These are phyloP conservation scores for Diglossa cyanea DNA, from an alignment of 2,797 vertebrate species.

Conservation along the genomic window DNA sequence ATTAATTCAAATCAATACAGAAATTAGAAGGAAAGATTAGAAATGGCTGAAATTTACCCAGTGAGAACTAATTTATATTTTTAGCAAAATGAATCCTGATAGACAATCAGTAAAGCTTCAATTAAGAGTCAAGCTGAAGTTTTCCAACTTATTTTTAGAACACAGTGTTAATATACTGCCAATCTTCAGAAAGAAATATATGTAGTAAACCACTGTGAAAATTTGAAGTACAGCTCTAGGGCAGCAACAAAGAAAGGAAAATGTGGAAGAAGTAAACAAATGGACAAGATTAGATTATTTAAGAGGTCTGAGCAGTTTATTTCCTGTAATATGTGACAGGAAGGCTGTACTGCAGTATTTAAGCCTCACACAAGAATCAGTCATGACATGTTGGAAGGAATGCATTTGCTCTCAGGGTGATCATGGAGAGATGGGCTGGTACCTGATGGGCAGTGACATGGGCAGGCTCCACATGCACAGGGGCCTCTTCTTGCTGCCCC, in stretches of 20 bases:
- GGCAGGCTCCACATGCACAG: rapidly evolving
- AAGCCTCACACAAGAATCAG: background rate
- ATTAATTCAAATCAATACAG: constrained; percentile 67
- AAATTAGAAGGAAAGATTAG: constrained; percentile 60
- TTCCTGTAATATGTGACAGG: background rate
- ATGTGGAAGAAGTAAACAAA: background rate
- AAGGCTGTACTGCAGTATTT: background rate
- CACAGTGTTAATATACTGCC: background rate
- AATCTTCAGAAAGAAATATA: background rate
- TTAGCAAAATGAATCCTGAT: constrained; percentile 45
- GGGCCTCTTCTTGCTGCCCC: background rate
- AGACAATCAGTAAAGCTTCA: background rate
- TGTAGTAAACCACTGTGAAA: background rate
- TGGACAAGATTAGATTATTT: background rate
- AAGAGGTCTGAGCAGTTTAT: background rate
- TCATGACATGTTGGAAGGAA: background rate
- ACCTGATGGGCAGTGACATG: rapidly evolving
- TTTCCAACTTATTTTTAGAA: background rate
- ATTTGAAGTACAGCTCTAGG: background rate
- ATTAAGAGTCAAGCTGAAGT: constrained; percentile 22
- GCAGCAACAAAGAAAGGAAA: background rate
- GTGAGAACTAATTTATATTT: constrained; percentile 33
- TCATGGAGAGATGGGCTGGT: background rate
- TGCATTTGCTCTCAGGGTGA: background rate
- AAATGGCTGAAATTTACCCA: constrained; percentile 58